Percentiles rank a stretch among this genome's conserved stretches.
These are phyloP conservation scores for Hydropsyche tenuis DNA, from an alignment of 1,140 invertebrate genomes.

Conservation along the genomic window DNA sequence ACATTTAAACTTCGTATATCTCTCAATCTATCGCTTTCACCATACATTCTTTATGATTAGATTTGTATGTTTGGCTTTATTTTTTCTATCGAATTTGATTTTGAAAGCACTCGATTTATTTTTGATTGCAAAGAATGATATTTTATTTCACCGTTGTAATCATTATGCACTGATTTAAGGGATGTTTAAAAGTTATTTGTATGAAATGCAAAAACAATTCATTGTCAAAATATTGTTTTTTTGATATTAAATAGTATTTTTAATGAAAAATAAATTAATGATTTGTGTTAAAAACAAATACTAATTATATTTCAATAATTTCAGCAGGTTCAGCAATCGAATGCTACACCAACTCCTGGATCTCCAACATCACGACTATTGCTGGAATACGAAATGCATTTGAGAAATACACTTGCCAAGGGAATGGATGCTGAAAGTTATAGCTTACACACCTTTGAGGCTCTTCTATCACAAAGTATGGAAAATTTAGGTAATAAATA, in stretches of 20 bases:
- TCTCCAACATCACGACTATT: conserved; percentile 86
- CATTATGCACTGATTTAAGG: neutral
- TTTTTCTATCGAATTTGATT: neutral
- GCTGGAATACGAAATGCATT: conserved; percentile 94
- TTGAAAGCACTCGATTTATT: neutral
- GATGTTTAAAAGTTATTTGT: neutral
- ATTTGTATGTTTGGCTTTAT: neutral
- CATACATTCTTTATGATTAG: neutral
- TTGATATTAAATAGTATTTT: too few species aligned
- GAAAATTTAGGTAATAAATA: conserved; percentile 82
- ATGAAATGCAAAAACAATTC: neutral
- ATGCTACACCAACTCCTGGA: conserved; percentile 76
- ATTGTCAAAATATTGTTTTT: neutral
- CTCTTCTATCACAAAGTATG: conserved; percentile 91
- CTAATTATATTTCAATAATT: conserved; percentile 1
- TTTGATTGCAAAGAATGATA: conserved; percentile 1
- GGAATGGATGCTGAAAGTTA: conserved; percentile 95
- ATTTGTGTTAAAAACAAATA: neutral
- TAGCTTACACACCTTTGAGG: conserved; percentile 92
- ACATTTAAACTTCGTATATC: neutral
- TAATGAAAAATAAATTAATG: too few species aligned
- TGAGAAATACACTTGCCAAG: conserved; percentile 91
- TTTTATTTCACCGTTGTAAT: neutral
- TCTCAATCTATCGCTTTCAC: neutral
- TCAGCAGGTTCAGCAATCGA: conserved; percentile 63